phyloP scores from a whole-genome alignment of 2,797 vertebrate species.

The Sebastes hubbsi region DNA sequence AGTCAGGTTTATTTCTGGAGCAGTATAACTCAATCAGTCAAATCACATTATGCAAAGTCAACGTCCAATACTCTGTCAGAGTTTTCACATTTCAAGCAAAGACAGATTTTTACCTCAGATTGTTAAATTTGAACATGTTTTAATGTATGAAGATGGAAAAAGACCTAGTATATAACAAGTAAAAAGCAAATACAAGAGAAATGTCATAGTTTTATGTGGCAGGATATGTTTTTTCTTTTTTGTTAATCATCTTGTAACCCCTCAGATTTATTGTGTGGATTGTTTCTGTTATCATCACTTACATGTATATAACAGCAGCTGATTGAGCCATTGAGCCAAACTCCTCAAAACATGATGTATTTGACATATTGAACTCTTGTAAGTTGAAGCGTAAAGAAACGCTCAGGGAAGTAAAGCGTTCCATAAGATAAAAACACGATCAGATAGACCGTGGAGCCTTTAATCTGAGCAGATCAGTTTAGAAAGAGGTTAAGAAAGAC shows the following conservation, averaged over 20 bases:
- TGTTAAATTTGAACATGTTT: background rate
- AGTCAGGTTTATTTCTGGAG: background rate
- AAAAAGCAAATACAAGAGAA: background rate
- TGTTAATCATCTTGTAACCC: background rate
- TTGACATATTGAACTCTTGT: background rate
- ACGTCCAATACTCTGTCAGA: background rate
- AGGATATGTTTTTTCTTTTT: background rate
- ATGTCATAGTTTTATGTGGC: background rate
- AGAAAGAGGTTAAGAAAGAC: background rate
- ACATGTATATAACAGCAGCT: background rate
- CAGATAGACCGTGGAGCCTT: background rate
- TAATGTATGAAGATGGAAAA: background rate
- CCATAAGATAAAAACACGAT: background rate
- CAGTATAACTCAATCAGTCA: background rate
- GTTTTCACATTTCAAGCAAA: background rate
- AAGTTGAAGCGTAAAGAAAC: background rate
- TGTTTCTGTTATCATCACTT: background rate
- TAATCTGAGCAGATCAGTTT: background rate
- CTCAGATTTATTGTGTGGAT: background rate
- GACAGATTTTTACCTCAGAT: background rate
- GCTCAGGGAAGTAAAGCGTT: background rate
- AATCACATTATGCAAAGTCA: background rate
- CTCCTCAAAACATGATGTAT: background rate
- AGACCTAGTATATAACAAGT: background rate
- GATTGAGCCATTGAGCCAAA: background rate